Base-by-base conservation (phyloP, 1,140 invertebrate genomes). In the Muscidifurax raptorellus region DNA sequence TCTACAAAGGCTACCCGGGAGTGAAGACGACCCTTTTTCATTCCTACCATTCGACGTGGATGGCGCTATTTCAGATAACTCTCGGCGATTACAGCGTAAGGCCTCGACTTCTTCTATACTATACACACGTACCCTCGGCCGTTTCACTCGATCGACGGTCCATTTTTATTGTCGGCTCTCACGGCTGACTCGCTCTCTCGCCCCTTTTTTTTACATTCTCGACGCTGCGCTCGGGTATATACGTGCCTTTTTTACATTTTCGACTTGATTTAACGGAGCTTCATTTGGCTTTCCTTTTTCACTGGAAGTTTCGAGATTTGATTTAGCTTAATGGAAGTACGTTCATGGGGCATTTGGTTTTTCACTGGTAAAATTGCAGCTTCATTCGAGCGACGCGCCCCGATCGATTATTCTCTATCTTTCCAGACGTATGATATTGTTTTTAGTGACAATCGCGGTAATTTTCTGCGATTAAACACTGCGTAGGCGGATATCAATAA, bases 51-150 rank as follows among this genome's bases (percentile, higher is more conserved):
- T 96, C 96, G 78, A 99, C 99, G 0, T 98, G 99, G 96, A 99
- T 99, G 97, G 98, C 98, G 0, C 93, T 99, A 9, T 99, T 99
- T 93, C 98, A 99, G 92, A 99, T 99, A 90, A 99, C 98, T 22
- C 94, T 99, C 18, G 99, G 99, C 76, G 98, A 99, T 94, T 99
- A 99, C 93, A 98, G 98, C 94, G 99, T 99, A 94, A 95, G 95
- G 87, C 84, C 67, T 85, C 78, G 80, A 86, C 82, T 64, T 22
- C 25, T 25, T 84, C 22, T 30, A 9, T 25, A 15, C 75, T 47
- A 44, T 59, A 59, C 25, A 15, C 15, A 15, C 7, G 9, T 76
- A 22, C 74, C 5, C 25, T 47, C n/a, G n/a, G n/a, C n/a, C n/a
- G n/a, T n/a, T n/a, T 28, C 47, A 18, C 13, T 30, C 28, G 47